Evolutionary conservation across 1,140 invertebrate species (phyloP).

Genomic region (Limonius californicus): DNA sequence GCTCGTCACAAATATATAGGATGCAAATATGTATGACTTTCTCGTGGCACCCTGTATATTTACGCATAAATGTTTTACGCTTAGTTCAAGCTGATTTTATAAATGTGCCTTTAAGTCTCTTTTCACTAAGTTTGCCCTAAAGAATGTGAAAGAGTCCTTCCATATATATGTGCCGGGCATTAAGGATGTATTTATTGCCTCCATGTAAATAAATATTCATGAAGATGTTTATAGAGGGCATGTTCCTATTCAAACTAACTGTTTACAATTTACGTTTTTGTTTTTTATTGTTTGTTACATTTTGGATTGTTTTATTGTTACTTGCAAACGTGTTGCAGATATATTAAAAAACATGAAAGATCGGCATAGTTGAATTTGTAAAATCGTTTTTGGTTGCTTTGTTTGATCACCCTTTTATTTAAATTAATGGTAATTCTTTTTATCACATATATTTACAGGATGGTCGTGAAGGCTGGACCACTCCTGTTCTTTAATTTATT

Average conservation of each 20-base stretch:
- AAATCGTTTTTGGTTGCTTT: too few species aligned
- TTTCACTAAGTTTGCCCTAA: slow-evolving; percentile 16
- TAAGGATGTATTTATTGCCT: slow-evolving; percentile 1
- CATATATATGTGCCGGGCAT: slow-evolving; percentile 12
- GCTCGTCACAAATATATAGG: slow-evolving; percentile 3
- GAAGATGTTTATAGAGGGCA: background rate
- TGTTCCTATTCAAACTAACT: slow-evolving; percentile 3
- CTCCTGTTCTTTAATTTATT: too few species aligned
- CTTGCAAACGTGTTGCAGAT: background rate
- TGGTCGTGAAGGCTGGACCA: too few species aligned
- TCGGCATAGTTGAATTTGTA: too few species aligned
- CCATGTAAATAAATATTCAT: background rate
- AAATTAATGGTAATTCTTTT: too few species aligned
- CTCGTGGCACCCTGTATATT: slow-evolving; percentile 28
- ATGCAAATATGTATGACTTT: too few species aligned
- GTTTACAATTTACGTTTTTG: slow-evolving; percentile 17
- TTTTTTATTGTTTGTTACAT: slow-evolving; percentile 16
- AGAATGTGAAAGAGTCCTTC: slow-evolving; percentile 8
- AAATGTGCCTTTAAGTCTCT: slow-evolving; percentile 12
- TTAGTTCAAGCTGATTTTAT: slow-evolving; percentile 23
- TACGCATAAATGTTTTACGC: slow-evolving; percentile 23
- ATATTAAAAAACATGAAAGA: too few species aligned
- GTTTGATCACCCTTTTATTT: too few species aligned
- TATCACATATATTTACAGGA: too few species aligned
- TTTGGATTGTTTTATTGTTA: background rate